Evolutionary conservation across 2,797 vertebrate species (phyloP).

Genomic region (Dicrostonyx torquatus): DNA sequence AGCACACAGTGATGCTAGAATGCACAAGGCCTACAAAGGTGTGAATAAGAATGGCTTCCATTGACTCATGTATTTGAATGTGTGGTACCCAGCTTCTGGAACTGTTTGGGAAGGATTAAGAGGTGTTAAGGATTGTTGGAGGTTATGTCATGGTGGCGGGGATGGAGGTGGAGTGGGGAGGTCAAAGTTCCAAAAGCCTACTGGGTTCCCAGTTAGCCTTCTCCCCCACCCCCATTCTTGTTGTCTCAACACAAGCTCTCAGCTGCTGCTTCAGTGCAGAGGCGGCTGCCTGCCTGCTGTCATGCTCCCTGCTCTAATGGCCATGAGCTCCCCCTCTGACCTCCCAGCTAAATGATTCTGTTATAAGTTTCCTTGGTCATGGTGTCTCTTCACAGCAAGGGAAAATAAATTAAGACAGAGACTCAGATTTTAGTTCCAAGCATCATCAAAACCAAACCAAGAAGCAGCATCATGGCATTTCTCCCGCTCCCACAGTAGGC

Average conservation of each 20-base stretch:
- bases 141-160: background rate
- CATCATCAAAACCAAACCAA: background rate
- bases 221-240: background rate
- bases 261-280: background rate
- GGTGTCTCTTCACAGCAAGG: background rate
- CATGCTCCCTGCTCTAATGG: too few species aligned
- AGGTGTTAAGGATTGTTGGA: background rate
- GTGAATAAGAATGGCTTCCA: too few species aligned
- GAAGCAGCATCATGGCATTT: background rate
- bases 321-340: background rate
- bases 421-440: background rate
- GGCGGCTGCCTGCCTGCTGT: background rate
- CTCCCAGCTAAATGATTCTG: too few species aligned
- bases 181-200: background rate
- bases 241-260: background rate
- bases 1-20: too few species aligned
- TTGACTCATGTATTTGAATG: background rate
- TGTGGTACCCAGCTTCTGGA: background rate
- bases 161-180: background rate
- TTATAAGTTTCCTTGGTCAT: background rate
- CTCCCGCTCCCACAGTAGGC: background rate
- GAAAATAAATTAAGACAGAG: background rate
- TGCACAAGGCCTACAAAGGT: too few species aligned
- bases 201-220: background rate
- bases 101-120: background rate